Percentiles rank a stretch among this genome's conserved stretches.
Conservation (phyloP, 2,888 invertebrate genomes). For the Opisthograptis luteolata region DNA sequence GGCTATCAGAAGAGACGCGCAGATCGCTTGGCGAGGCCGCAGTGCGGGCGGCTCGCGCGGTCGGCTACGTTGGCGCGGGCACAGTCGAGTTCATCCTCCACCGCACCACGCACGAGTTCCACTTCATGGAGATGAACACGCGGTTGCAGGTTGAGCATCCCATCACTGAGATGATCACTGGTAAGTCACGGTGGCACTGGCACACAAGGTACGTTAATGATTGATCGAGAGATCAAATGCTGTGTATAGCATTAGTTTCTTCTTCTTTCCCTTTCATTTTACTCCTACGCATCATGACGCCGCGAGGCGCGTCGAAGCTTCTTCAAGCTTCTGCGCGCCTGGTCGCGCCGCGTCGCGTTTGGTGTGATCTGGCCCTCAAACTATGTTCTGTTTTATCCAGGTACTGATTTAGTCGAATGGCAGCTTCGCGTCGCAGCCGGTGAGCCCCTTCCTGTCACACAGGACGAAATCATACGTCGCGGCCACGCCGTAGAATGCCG, state of each 20-base stretch:
- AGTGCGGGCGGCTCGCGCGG: conserved; percentile 96
- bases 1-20: conserved; percentile 90
- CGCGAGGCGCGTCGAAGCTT: too few relatives aligned
- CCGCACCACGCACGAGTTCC: conserved; percentile 92
- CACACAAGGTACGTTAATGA: too few relatives aligned
- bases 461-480: conserved; percentile 89
- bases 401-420: conserved; percentile 98
- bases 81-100: conserved; percentile 99
- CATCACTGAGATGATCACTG: conserved; percentile 98
- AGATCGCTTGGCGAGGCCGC: conserved; percentile 94
- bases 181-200: conserved; percentile 49
- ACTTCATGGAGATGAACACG: conserved; percentile 99
- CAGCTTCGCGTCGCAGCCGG: conserved; percentile 96
- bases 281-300: too few relatives aligned
- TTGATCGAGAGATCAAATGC: too few relatives aligned
- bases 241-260: too few relatives aligned
- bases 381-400: conserved; percentile 51
- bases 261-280: too few relatives aligned
- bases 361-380: too few relatives aligned
- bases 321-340: too few relatives aligned
- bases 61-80: conserved; percentile 98
- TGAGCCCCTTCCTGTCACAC: conserved; percentile 90
- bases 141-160: conserved; percentile 98
- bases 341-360: too few relatives aligned
- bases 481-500: conserved; percentile 98